Base-by-base conservation (phyloP, 2,888 invertebrate genomes). In the Erebia palarica region DNA sequence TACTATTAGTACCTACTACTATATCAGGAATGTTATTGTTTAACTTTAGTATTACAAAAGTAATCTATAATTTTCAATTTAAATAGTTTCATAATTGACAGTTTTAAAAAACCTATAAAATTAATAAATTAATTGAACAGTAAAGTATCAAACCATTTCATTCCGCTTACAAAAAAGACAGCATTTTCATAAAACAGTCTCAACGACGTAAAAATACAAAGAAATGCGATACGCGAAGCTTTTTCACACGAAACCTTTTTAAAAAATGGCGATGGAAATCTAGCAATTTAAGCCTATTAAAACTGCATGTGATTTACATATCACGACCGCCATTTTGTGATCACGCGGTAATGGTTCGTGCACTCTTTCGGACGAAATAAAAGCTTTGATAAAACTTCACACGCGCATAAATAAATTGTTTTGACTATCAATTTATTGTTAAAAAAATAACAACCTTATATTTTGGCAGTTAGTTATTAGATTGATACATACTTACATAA, bases 251-350 rank as follows among this genome's bases (percentile, higher is more conserved):
- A 68, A 63, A 60, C 59, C 18, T 61, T 66, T 71, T 63, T 27
- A 61, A 68, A 61, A 61, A 64, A 71, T 71, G 65, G 36, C 60
- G 14, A 58, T 63, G 51, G 57, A 57, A 69, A 73, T 73, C 73
- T 66, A 64, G 71, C 66, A 67, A 71, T 73, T 72, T 73, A 73
- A 73, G 73, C 73, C 73, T 73, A 73, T 73, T 73, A 73, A 71
- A 73, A 66, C 55, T 71, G 73, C 69, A 71, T 63, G 53, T 42
- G 36, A 68, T 71, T 73, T 71, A 65, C 73, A 73, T 73, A 73
- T 71, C 69, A 59, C 61, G n/a, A 42, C 61, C 51, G 51, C 65
- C 55, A 66, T 73, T 71, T 73, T 63, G 58, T 57, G 60, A 65
- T 68, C 73, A 61, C 68, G 65, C 70, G 55, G 65, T 27, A 65